Base-by-base conservation (phyloP, 2,113 vertebrate species). In the Burhinus bistriatus region DNA sequence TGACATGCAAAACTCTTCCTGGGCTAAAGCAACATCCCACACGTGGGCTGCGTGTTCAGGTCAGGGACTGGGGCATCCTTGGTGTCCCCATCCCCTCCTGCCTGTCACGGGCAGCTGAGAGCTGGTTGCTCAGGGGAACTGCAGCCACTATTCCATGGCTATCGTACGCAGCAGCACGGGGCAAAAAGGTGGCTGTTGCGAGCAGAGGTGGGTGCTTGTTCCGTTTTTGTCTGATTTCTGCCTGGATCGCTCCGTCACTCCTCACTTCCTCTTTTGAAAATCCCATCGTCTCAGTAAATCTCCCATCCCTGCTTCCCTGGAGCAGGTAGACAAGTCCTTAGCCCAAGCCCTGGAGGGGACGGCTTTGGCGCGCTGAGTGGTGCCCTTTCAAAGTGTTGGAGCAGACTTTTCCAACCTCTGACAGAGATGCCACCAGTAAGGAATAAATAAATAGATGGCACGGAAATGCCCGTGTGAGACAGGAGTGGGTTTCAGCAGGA, bases 341-440 rank as follows among this genome's bases (percentile, higher is more conserved):
- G 25, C 26, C 47, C 47, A 21, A 12, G 21, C 6, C 15, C 11
- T 2, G 18, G 2, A 1, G 0, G 27, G 40, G 30, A 9, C 38
- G n/a, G 51, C 78, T 62, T 42, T 32, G 49, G 38, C 12, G 49
- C 11, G 49, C 6, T 25, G 49, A 12, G 49, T 51, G 49, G 23
- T 51, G 22, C 49, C 23, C 22, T 51, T 51, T 25, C 49, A 51
- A 51, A 51, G 49, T 73, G 62, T 42, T n/a, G 49, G 38, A 57
- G 58, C 21, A 52, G 82, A 23, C 5, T 42, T 55, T 16, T 61
- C 45, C 42, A 49, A 44, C 15, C 36, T 83, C 27, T 77, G 36
- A 17, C 25, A 38, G 55, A 54, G 73, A 16, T 36, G 32, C 15
- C 66, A n/a, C 29, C 44, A 26, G 42, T 8, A n/a, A 65, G 59